A percentile compares a stretch with the other conserved stretches of the same genome.
These are phyloP conservation scores for Julus scandinavius DNA, from an alignment of 2,888 invertebrate genomes.

Conservation along the genomic window DNA sequence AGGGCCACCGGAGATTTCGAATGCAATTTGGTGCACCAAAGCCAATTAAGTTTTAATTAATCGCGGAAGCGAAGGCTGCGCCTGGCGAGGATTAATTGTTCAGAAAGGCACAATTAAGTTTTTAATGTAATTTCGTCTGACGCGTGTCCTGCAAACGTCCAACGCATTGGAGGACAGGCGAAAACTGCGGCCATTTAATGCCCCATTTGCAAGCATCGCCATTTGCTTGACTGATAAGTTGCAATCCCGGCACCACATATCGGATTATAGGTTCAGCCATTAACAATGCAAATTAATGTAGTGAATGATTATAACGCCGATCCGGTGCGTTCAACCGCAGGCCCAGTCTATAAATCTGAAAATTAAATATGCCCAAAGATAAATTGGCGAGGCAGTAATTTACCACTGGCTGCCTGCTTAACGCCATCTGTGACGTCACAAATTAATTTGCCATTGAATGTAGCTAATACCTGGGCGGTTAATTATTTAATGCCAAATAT, in stretches of 20 bases:
- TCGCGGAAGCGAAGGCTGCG: background rate
- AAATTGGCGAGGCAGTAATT: background rate
- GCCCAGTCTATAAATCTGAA: background rate
- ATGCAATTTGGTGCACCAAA: conserved; percentile 35
- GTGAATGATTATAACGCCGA: background rate
- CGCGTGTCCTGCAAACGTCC: background rate
- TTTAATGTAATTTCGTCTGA: background rate
- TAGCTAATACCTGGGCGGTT: no score
- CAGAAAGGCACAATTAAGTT: background rate
- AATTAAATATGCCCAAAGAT: background rate
- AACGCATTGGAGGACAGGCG: background rate
- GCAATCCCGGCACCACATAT: background rate
- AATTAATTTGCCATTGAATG: no score
- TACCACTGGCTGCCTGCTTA: no score
- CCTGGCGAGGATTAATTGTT: background rate
- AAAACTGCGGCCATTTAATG: background rate
- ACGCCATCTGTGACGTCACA: no score
- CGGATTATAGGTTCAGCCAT: conserved; percentile 10
- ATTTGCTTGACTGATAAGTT: background rate
- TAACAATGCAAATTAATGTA: conserved; percentile 24
- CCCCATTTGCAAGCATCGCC: background rate
- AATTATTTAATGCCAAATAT: no score
- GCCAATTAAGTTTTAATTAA: conserved; percentile 32
- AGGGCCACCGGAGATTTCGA: background rate
- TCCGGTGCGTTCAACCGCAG: conserved; percentile 12